A percentile compares a stretch with the other conserved stretches of the same genome.
Evolutionary conservation across 2,113 vertebrate genomes (phyloP).

Genomic region (Entomyzon cyanotis): DNA sequence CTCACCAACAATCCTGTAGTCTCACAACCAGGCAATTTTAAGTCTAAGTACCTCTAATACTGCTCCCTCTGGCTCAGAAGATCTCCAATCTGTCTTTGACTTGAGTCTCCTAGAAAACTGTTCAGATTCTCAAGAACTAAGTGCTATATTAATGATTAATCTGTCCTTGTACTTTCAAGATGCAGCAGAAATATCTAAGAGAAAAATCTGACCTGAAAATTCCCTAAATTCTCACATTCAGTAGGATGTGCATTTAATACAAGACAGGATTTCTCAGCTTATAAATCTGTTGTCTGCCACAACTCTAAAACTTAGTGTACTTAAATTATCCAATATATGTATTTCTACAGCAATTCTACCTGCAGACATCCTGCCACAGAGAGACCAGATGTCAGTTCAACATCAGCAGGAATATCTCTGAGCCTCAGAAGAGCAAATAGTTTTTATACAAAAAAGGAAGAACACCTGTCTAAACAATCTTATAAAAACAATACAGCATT

Average conservation of each 20-base stretch:
- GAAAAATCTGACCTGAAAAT: neutral
- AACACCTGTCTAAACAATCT: constrained; percentile 49
- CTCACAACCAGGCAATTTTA: neutral
- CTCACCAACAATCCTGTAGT: neutral
- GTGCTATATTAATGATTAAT: neutral
- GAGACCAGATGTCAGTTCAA: constrained; percentile 41
- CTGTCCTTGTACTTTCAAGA: neutral
- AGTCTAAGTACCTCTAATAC: neutral
- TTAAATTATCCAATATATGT: constrained; percentile 11
- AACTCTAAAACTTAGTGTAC: neutral
- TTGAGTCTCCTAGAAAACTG: neutral
- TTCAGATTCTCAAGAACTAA: neutral
- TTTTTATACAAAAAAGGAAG: neutral
- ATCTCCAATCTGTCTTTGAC: neutral
- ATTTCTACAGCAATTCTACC: constrained; percentile 45
- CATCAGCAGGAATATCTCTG: constrained; percentile 39
- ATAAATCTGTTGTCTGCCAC: neutral
- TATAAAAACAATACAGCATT: neutral
- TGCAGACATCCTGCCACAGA: constrained; percentile 33
- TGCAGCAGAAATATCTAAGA: neutral
- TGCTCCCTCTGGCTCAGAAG: neutral
- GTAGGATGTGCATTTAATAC: neutral
- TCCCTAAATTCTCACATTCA: neutral
- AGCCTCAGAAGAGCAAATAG: constrained; percentile 35
- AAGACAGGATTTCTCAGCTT: neutral